phyloP scores from a whole-genome alignment of 2,888 invertebrate genomes.

The Gymnocheta viridis region DNA sequence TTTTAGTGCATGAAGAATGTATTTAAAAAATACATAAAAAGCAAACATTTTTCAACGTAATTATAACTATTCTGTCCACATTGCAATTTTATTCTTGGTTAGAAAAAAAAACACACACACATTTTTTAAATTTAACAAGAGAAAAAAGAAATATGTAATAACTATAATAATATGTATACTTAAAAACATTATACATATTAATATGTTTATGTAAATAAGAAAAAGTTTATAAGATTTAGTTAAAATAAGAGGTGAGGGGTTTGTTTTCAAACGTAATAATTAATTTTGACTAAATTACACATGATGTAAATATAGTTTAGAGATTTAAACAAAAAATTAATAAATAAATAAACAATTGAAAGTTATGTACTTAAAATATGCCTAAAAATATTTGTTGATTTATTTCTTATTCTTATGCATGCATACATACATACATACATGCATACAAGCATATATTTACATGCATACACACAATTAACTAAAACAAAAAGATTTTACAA shows the following conservation, averaged over 20 bases:
- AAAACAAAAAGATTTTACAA: constrained; percentile 62
- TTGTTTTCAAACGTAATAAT: constrained; percentile 67
- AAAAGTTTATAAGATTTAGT: constrained; percentile 19
- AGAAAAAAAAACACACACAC: constrained; percentile 65
- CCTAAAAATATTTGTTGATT: constrained; percentile 57
- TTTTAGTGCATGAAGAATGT: constrained; percentile 36
- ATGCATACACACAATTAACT: constrained; percentile 51
- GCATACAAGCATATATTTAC: constrained; percentile 68
- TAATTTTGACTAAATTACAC: constrained; percentile 42
- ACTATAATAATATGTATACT: constrained; percentile 5
- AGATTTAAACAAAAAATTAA: constrained; percentile 34
- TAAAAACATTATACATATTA: constrained; percentile 31
- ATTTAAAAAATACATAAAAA: constrained; percentile 63
- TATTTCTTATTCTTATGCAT: constrained; percentile 52
- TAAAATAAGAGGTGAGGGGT: constrained; percentile 70
- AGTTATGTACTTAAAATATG: constrained; percentile 59
- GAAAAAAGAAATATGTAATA: constrained; percentile 34
- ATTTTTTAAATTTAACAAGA: constrained; percentile 32
- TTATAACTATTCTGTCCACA: constrained; percentile 73
- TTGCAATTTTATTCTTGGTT: constrained; percentile 71
- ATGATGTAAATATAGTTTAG: constrained; percentile 62
- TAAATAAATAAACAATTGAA: constrained; percentile 46
- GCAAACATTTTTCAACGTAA: constrained; percentile 54
- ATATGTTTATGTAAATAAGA: constrained; percentile 76
- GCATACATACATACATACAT: constrained; percentile 25